Conservation (phyloP, 2,113 vertebrate species). For the Lophochroa leadbeateri region DNA sequence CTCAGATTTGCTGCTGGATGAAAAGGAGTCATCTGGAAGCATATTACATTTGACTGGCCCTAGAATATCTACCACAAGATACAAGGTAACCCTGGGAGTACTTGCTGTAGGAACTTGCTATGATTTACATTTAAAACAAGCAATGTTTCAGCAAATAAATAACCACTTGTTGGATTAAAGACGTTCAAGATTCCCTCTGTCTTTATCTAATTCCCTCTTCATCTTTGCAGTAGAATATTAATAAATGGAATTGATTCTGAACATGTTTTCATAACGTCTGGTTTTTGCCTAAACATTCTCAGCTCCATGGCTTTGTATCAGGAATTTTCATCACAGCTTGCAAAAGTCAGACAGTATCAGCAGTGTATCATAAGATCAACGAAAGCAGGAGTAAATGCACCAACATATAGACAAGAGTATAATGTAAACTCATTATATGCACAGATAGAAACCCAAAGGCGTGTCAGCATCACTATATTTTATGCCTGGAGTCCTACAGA, state of each 20-base stretch:
- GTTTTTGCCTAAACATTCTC: not conserved
- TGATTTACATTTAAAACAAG: not conserved
- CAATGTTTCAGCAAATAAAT: not conserved
- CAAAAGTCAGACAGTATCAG: not conserved
- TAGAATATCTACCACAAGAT: not conserved
- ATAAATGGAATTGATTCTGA: not conserved
- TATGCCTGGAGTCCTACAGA: not conserved
- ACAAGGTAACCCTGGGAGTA: not conserved
- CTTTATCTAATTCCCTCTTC: not conserved
- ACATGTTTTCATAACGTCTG: accelerated
- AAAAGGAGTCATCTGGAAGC: not conserved
- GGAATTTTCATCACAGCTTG: not conserved
- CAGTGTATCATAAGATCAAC: accelerated
- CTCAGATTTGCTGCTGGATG: not conserved
- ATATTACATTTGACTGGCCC: not conserved
- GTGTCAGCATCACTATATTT: not conserved
- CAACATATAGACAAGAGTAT: not conserved
- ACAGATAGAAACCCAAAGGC: not conserved
- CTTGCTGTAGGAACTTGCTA: not conserved
- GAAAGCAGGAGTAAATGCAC: not conserved
- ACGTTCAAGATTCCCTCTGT: not conserved
- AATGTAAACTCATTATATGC: not conserved
- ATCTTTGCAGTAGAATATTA: not conserved
- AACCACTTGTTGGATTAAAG: not conserved
- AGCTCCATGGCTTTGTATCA: not conserved